Evolutionary conservation across 1,140 invertebrate genomes (phyloP).

Genomic region (Drosophila azteca): DNA sequence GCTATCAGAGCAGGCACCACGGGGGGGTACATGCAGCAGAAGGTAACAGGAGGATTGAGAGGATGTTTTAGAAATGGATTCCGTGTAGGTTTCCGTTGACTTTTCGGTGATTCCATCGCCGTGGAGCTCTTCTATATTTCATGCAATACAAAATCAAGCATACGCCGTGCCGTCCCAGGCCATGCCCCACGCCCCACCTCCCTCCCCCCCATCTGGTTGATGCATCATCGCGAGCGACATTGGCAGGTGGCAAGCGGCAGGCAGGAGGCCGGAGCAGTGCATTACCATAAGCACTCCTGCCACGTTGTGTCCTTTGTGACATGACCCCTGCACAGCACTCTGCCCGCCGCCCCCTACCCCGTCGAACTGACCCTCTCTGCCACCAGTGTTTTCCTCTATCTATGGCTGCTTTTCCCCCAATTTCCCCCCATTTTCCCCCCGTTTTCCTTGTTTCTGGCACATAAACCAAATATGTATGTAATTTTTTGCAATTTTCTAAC

Average conservation of each 20-base stretch:
- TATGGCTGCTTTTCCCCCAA: constrained; percentile 33
- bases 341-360: not conserved
- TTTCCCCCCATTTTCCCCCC: not conserved
- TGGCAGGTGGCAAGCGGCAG: constrained; percentile 30
- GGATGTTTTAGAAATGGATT: too few relatives aligned
- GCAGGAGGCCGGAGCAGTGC: constrained; percentile 39
- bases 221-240: constrained; percentile 1
- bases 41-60: too few relatives aligned
- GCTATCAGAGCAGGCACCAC: too few relatives aligned
- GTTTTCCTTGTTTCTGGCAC: constrained; percentile 29
- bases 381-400: constrained; percentile 14
- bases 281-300: constrained; percentile 62
- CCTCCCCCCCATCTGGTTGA: not conserved
- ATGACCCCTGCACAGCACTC: constrained; percentile 5
- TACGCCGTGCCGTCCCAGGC: constrained; percentile 28
- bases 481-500: constrained; percentile 81
- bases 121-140: constrained; percentile 37
- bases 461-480: constrained; percentile 69
- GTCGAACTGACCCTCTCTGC: not conserved
- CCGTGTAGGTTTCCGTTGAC: constrained; percentile 1
- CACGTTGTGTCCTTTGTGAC: constrained; percentile 46
- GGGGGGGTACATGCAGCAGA: too few relatives aligned
- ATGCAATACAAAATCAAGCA: constrained; percentile 56
- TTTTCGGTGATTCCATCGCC: constrained; percentile 10
- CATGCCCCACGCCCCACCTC: not conserved